Evolutionary conservation across 2,888 invertebrate species (phyloP), one percentile per base, ranked within the genome.

Genomic region (Thereva unica): DNA sequence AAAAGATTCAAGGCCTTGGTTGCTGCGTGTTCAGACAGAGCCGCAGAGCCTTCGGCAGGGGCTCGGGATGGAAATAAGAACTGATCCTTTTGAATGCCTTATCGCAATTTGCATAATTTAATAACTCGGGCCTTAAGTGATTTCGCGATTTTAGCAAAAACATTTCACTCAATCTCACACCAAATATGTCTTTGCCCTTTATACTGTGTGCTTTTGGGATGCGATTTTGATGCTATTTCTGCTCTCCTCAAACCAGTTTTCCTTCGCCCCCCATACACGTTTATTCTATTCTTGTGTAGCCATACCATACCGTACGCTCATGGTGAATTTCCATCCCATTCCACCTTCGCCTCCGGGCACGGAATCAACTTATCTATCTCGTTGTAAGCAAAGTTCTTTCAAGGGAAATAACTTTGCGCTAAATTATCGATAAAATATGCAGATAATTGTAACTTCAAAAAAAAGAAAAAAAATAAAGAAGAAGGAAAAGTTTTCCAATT

Each of bases 351-450:
- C 12, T 61, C 55, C 42, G 42, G 23, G 23, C 23, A 23, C 23
- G 23, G 23, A 23, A 23, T 23, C 23, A 23, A 23, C 23, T 23
- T 23, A 23, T 23, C 34, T 56, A 41, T 56, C 42, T 42, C 38
- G 40, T 41, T 61, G 61, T 61, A 61, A 61, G 61, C 35, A 61
- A 61, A 61, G 61, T 61, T 61, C 50, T 61, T 61, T 50, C 61
- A 42, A 50, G 50, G 23, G 61, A 61, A 61, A 61, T 61, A 61
- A 61, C 61, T 61, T 61, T 61, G 61, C 41, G 50, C 40, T 61
- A 61, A 61, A 61, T 61, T 61, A 61, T 61, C 61, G 61, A 40
- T 50, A 61, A 61, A 61, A 61, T 61, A 61, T 61, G 61, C 61
- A 61, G 61, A 61, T 61, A 61, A 61, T 61, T 61, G 61, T 61